Evolutionary conservation across 2,888 invertebrate genomes (phyloP).

Genomic region (Synergus umbraculus): DNA sequence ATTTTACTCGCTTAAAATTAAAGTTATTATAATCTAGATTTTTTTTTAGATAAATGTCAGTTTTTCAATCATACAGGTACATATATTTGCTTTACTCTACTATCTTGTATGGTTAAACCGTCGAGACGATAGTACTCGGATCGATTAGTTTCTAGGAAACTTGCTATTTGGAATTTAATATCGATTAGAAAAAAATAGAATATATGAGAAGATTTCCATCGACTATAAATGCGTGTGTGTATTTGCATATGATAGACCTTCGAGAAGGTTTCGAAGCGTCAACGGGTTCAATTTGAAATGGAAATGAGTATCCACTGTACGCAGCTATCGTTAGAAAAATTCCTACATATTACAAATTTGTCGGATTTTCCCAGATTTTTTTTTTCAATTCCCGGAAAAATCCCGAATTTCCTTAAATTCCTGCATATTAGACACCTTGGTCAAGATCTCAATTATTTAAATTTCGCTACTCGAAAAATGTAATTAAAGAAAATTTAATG

Average conservation of each 20-base stretch:
- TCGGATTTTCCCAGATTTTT: no score
- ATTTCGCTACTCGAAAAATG: constrained; percentile 17
- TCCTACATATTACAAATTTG: no score
- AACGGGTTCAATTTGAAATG: constrained; percentile 55
- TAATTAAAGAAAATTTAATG: constrained; percentile 39
- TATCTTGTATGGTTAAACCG: constrained; percentile 1
- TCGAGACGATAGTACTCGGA: neutral
- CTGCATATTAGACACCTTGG: neutral
- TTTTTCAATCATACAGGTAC: neutral
- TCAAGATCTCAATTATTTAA: constrained; percentile 15
- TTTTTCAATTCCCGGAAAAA: no score
- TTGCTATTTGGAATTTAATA: constrained; percentile 10
- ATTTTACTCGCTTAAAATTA: neutral
- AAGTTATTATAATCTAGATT: neutral
- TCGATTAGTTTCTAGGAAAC: constrained; percentile 32
- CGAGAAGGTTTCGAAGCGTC: constrained; percentile 56
- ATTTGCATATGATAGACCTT: constrained; percentile 56
- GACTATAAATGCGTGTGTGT: constrained; percentile 52
- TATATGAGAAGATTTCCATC: constrained; percentile 54
- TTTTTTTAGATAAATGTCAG: neutral
- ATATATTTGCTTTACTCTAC: neutral
- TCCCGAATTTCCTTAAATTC: no score
- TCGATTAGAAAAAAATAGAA: constrained; percentile 45
- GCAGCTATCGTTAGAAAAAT: constrained; percentile 38
- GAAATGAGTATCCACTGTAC: constrained; percentile 49